Evolutionary conservation across 2,113 vertebrate species (phyloP).

Genomic region (Anoplopoma fimbria): DNA sequence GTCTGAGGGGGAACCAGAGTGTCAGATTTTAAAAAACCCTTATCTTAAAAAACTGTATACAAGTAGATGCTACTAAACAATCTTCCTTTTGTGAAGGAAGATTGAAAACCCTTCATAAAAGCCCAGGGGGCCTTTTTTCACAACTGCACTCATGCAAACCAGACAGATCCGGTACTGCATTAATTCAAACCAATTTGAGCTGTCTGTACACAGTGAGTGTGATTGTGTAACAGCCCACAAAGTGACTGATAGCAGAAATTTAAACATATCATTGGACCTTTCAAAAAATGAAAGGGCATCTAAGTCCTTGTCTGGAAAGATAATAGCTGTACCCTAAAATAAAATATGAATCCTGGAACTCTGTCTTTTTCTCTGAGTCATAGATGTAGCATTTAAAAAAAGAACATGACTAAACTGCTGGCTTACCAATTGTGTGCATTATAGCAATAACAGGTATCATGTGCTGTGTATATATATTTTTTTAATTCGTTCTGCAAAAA

Average conservation of each 20-base stretch:
- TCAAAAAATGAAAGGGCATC: neutral
- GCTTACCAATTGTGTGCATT: neutral
- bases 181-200: constrained; percentile 18
- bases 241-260: constrained; percentile 8
- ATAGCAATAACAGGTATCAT: neutral
- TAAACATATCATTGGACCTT: neutral
- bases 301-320: neutral
- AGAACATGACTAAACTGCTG: neutral
- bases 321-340: neutral
- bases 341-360: neutral
- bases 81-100: no score
- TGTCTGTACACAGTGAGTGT: constrained; percentile 5
- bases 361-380: neutral
- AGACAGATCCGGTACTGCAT: neutral
- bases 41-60: constrained; percentile 5
- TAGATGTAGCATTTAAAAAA: neutral
- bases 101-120: constrained; percentile 23
- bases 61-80: neutral
- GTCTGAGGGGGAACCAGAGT: no score
- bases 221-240: constrained; percentile 13
- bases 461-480: neutral
- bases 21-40: neutral
- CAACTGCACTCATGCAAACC: constrained; percentile 18
- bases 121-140: constrained; percentile 36
- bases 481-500: neutral